Evolutionary conservation across 2,888 invertebrate species (phyloP), one percentile per base, ranked within the genome.

Genomic region (Zygothrica quintamaculata): DNA sequence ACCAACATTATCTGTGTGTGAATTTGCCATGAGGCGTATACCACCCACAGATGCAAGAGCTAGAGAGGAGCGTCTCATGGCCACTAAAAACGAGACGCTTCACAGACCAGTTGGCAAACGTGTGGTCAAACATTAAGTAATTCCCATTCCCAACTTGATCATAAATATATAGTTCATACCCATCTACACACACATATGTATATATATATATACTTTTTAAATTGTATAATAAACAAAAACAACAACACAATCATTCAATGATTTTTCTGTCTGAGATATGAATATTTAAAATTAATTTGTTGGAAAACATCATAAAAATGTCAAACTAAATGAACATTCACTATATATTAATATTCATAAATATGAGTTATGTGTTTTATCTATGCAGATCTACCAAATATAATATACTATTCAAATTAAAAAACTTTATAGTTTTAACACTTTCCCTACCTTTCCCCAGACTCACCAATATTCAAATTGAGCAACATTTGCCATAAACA

Each of bases 31-130:
- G 18, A 22, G 18, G 18, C 18, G 53, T 60, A 46, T 39, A 37
- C 46, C 56, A 50, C 34, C 47, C 25, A 29, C 43, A 42, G 18
- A 47, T 26, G 2, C 25, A 40, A 9, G 22, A 12, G 37, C 50
- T 43, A 29, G 9, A 9, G 29, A 5, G 9, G 29, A 29, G 29
- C 33, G 31, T 36, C 42, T 36, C 60, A 64, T 46, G 62, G 62
- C 25, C 47, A 52, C 31, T 39, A 12, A 43, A 31, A 75, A 31
- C 53, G 59, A 65, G 75, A 53, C 53, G 62, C 44, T 50, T 33
- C 59, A 33, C 65, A 71, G 70, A 65, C 62, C 69, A 75, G 70
- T 66, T 76, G 86, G 60, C 80, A 76, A 65, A 62, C 56, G 56
- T 55, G 68, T 53, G 18, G 18, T 22, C 18, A 22, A 22, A 22